Evolutionary conservation across 1,140 invertebrate species (phyloP), one percentile per base, ranked within the genome.

Genomic region (Stegodyphus dumicola): DNA sequence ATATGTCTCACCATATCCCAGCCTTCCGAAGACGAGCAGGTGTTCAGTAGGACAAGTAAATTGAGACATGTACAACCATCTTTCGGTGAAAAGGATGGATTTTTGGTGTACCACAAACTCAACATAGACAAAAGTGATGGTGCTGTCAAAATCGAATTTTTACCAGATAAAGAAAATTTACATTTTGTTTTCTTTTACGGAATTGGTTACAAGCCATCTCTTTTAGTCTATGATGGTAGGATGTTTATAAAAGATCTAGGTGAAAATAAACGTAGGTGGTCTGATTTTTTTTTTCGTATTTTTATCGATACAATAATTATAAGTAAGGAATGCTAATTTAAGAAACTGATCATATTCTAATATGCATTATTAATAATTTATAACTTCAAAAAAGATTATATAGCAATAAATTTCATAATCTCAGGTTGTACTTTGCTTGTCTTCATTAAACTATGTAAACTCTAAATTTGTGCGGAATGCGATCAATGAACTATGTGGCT

Each of bases 121-220:
- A 76, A 17, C 6, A 10, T 77, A 4, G 73, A 76, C 7, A 77
- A 69, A 18, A 49, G 11, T 5, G 73, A 65, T 6, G 48, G 18
- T 7, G 81, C 74, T 7, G 65, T 85, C 17, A 77, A 60, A 70
- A 71, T 85, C 6, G 73, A 85, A 17, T 85, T 85, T 10, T 5
- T 48, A 10, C 74, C 73, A 4, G 73, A 67, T 11, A 66, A 85
- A 11, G 51, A 85, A n/a, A n/a, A 48, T 6, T 2, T 9, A 9
- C 2, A 49, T 48, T 85, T 69, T 18, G 81, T 85, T 15, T 85
- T 85, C 52, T 85, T 85, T n/a, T 85, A 76, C n/a, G 81, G 60
- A 5, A 52, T 85, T 10, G 81, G 81, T 11, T 85, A 48, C n/a
- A 85, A 85, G 18, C 81, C 81, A 3, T 53, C 81, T n/a, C 65